phyloP scores from a whole-genome alignment of 2,888 invertebrate genomes.

The Drosophila macrospina region DNA sequence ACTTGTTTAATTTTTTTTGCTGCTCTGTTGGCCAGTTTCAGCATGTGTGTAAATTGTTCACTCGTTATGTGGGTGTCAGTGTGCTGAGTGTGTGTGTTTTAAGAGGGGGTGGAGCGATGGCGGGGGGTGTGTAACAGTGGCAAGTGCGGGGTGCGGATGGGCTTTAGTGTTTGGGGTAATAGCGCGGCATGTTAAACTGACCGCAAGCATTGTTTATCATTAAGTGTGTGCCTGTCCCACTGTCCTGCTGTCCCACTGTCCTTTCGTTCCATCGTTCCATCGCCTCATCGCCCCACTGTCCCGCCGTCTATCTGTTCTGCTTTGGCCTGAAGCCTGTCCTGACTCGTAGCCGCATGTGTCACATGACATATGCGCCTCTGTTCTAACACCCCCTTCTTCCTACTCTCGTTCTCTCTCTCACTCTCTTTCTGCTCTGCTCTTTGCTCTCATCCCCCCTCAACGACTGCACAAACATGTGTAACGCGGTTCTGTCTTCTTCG shows the following conservation, averaged over 20 bases:
- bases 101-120: neutral
- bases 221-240: slow-evolving; percentile 61
- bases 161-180: slow-evolving; percentile 69
- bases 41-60: slow-evolving; percentile 82
- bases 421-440: neutral
- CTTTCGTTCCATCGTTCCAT: neutral
- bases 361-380: slow-evolving; percentile 69
- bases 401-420: too few relatives aligned
- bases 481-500: slow-evolving; percentile 13
- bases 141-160: neutral
- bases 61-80: slow-evolving; percentile 66
- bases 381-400: slow-evolving; percentile 9
- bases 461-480: slow-evolving; percentile 20
- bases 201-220: slow-evolving; percentile 84
- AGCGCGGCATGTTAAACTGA: slow-evolving; percentile 82
- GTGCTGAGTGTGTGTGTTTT: slow-evolving; percentile 11
- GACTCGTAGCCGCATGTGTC: slow-evolving; percentile 63
- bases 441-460: neutral
- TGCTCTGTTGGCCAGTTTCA: slow-evolving; percentile 61
- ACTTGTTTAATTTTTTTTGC: slow-evolving; percentile 42
- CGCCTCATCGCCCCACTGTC: slow-evolving; percentile 2
- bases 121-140: neutral
- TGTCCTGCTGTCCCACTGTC: slow-evolving; percentile 21
- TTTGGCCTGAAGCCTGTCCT: slow-evolving; percentile 30
- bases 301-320: neutral